Percentiles rank a stretch among this genome's conserved stretches.
These are phyloP conservation scores for Papilio elwesi DNA, from an alignment of 2,888 invertebrate genomes.

Conservation along the genomic window DNA sequence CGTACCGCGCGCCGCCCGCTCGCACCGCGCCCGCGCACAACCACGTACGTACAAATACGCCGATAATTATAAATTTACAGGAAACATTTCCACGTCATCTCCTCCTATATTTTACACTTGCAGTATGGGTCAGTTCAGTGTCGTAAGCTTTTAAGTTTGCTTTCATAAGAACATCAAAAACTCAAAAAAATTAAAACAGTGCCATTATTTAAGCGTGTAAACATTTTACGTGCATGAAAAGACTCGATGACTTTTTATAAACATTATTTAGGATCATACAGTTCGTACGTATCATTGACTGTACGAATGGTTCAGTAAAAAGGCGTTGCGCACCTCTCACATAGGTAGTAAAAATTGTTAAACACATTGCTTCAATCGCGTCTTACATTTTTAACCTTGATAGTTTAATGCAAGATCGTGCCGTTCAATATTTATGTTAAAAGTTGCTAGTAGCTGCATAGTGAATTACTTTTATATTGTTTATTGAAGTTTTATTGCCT, in stretches of 20 bases:
- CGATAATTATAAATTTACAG: too few relatives aligned
- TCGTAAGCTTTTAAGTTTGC: too few relatives aligned
- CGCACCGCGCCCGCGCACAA: constrained; percentile 52
- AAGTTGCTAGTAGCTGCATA: not conserved
- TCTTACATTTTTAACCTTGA: constrained; percentile 9
- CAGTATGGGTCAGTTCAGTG: too few relatives aligned
- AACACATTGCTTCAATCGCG: not conserved
- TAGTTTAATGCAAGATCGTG: constrained; percentile 2
- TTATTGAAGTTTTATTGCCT: not conserved
- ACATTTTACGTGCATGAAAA: not conserved
- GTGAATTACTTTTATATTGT: constrained; percentile 12
- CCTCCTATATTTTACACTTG: too few relatives aligned
- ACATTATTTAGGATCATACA: not conserved
- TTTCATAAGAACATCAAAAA: too few relatives aligned
- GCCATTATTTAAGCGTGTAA: not conserved
- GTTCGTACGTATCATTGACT: not conserved
- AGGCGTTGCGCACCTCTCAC: not conserved
- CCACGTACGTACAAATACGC: constrained; percentile 46
- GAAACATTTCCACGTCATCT: too few relatives aligned
- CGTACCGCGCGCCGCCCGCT: constrained; percentile 67
- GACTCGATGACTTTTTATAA: not conserved
- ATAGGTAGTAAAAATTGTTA: not conserved
- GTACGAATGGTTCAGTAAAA: too few relatives aligned
- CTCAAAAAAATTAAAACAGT: not conserved
- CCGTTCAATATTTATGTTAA: constrained; percentile 1